Evolutionary conservation across 2,113 vertebrate genomes (phyloP), one percentile per base, ranked within the genome.

Genomic region (Pholis gunnellus): DNA sequence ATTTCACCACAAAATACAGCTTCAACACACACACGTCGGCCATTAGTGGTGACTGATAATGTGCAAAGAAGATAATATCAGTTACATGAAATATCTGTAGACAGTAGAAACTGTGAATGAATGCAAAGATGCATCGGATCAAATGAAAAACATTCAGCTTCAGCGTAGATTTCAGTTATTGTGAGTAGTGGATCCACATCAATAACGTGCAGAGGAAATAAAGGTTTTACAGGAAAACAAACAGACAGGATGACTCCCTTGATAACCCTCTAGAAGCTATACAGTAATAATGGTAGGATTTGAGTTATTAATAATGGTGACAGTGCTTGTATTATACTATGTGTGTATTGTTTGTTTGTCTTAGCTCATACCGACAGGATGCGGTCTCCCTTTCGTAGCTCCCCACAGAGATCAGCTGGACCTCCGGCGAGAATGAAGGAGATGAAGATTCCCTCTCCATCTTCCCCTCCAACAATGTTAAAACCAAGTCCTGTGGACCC

Each of bases 381-480:
- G 54, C 97, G 97, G 90, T 99, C 98, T 91, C 98, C 98, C 94
- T 98, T 99, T 84, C 95, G 95, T 70, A 99, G 96, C 76, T 99
- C 98, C 87, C 98, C 98, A 44, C 98, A 98, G 54, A 99, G 96
- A 93, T 99, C 98, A 48, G 98, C 98, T 71, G 98, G 98, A 29
- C 98, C 98, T 84, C 98, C 98, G 15, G 98, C 97, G 77, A 99
- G 95, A 80, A 99, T 99, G 90, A 99, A 99, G 73, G 98, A 99
- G 88, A 99, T 98, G 86, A 99, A 99, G 92, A 99, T 99, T 75
- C 98, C 98, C 91, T 99, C 98, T 85, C 98, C 98, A 75, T 99
- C 98, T 93, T 99, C 98, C 71, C 98, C 98, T 82, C 98, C 98
- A 61, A 99, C 98, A 56, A 99, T 99, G 95, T 99, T 99, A 92